phyloP scores from a whole-genome alignment of 2,888 invertebrate genomes.

The Helicoverpa assulta region DNA sequence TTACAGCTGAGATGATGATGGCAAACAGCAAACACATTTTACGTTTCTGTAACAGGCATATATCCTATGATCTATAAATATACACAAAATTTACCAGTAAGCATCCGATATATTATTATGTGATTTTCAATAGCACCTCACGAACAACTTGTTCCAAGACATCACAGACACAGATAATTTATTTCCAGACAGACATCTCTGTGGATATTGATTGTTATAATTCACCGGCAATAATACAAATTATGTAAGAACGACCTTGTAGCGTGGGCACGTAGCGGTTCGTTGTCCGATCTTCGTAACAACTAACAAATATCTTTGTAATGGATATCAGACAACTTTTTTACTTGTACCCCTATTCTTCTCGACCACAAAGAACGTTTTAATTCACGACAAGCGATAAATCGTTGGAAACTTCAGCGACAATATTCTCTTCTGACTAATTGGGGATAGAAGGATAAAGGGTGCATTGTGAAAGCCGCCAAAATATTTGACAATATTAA shows the following conservation, averaged over 20 bases:
- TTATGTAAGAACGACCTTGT: constrained; percentile 51
- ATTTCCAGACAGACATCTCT: constrained; percentile 36
- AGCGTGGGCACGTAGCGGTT: constrained; percentile 49
- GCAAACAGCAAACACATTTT: no score
- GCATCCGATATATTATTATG: neutral
- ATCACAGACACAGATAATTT: constrained; percentile 39
- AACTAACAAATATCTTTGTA: constrained; percentile 57
- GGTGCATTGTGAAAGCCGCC: constrained; percentile 74
- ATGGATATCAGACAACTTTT: constrained; percentile 54
- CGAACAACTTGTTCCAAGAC: constrained; percentile 20
- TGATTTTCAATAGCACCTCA: constrained; percentile 13
- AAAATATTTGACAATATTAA: constrained; percentile 87
- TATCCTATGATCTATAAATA: neutral
- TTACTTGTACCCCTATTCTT: constrained; percentile 45
- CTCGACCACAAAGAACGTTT: constrained; percentile 41
- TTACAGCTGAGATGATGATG: no score
- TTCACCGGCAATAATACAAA: constrained; percentile 34
- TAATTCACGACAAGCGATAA: constrained; percentile 49
- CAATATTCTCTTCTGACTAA: constrained; percentile 60
- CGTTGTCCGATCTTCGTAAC: constrained; percentile 51
- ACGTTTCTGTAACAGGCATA: neutral
- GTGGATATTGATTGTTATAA: constrained; percentile 45
- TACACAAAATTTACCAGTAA: neutral
- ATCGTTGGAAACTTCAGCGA: constrained; percentile 50
- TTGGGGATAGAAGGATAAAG: constrained; percentile 68